Conservation (phyloP, 2,797 vertebrate genomes). For the Orestias chungarensis region DNA sequence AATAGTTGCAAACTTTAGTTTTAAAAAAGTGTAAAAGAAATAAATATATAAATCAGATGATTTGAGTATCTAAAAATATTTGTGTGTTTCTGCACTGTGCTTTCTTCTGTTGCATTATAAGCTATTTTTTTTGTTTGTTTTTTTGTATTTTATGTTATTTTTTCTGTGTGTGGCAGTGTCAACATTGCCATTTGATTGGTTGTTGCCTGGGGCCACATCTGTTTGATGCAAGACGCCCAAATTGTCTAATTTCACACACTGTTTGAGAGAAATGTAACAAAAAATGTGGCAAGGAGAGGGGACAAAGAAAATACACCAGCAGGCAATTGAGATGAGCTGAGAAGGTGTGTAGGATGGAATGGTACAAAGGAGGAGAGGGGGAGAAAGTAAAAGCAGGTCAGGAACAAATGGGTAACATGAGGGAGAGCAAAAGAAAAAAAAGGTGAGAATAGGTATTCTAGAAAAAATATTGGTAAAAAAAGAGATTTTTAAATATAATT, state of each 20-base stretch:
- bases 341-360: background rate
- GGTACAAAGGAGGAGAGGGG: background rate
- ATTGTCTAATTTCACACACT: slow-evolving; percentile 70
- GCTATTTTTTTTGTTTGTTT: slow-evolving; percentile 22
- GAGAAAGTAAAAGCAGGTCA: slow-evolving; percentile 16
- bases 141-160: background rate
- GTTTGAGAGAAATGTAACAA: slow-evolving; percentile 57
- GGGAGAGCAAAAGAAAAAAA: slow-evolving; percentile 20
- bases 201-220: slow-evolving; percentile 58
- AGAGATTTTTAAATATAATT: slow-evolving; percentile 49
- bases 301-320: slow-evolving; percentile 41
- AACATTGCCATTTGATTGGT: slow-evolving; percentile 42
- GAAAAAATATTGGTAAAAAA: slow-evolving; percentile 36
- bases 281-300: slow-evolving; percentile 27
- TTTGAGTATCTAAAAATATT: background rate
- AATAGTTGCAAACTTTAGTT: background rate
- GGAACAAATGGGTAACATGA: slow-evolving; percentile 17
- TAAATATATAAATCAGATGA: slow-evolving; percentile 9
- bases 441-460: slow-evolving; percentile 32
- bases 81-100: slow-evolving; percentile 26
- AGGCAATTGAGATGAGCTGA: slow-evolving; percentile 29
- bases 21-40: background rate
- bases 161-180: slow-evolving; percentile 36
- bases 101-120: slow-evolving; percentile 20
- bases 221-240: slow-evolving; percentile 50